Evolutionary conservation across 2,113 vertebrate genomes (phyloP).

Genomic region (Otolemur garnettii): DNA sequence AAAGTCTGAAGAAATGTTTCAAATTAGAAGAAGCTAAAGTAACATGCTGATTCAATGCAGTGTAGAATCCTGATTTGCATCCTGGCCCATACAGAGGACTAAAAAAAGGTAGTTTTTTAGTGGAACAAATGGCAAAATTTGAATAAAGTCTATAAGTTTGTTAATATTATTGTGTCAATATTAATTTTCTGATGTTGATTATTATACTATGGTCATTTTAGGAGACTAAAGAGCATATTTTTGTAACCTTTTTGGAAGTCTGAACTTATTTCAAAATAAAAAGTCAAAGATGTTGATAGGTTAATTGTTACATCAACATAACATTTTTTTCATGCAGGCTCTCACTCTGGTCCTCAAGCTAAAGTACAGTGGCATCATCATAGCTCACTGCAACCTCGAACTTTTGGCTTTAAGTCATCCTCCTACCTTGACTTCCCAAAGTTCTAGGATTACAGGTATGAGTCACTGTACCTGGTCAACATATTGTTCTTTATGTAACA

Average conservation of each 20-base stretch:
- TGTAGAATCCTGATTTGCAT: background rate
- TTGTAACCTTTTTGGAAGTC: background rate
- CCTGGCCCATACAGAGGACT: background rate
- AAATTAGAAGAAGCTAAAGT: background rate
- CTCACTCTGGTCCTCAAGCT: too few relatives aligned
- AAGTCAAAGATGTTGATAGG: background rate
- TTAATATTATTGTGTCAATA: background rate
- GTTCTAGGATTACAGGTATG: too few relatives aligned
- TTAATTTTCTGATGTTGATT: constrained; percentile 25
- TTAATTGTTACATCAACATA: background rate
- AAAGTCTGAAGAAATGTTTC: background rate
- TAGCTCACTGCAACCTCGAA: too few relatives aligned
- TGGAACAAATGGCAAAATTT: background rate
- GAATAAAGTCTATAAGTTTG: background rate
- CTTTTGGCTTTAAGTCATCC: too few relatives aligned
- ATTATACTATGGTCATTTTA: background rate
- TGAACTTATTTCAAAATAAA: constrained; percentile 45
- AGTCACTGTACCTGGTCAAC: background rate
- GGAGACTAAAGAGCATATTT: background rate
- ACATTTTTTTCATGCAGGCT: too few relatives aligned
- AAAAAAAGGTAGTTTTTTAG: too few relatives aligned
- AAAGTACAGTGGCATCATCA: too few relatives aligned
- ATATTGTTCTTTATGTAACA: background rate
- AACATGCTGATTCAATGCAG: background rate
- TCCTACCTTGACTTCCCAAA: too few relatives aligned